Base-by-base conservation (phyloP, 2,113 vertebrate genomes). In the Macroglossus sobrinus region DNA sequence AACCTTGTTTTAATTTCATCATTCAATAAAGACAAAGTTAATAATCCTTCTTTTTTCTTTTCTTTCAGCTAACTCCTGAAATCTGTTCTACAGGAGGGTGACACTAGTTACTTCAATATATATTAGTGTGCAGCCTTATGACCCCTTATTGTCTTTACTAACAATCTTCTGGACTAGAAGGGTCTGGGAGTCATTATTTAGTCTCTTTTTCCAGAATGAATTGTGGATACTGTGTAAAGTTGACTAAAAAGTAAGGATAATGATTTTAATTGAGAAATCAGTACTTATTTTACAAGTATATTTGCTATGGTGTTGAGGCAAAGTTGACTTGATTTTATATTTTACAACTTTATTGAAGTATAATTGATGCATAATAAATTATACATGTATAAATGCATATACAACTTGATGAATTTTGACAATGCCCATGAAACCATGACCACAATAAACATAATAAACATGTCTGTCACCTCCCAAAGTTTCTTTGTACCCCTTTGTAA, bases 111-210 rank as follows among this genome's bases (percentile, higher is more conserved):
- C 59, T 84, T 30, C 22, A 50, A 26, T 93, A 93, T 89, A 80
- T 24, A 38, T 76, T 87, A 91, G 5, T 84, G 3, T 74, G 30
- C 57, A 91, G 47, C 13, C 30, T 89, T 57, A 85, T 89, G 76
- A 91, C n/a, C n/a, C 26, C 7, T 97, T 91, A 57, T 63, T 92
- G 66, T 97, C 95, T 93, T 94, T 93, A 81, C 55, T 94, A 95
- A 91, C 30, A 81, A 8, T 94, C 40, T 74, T 89, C 47, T 72
- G 55, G 43, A 82, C 79, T 95, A 69, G 55, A 95, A 91, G 38
- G 66, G 28, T 30, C 61, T 53, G n/a, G 45, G 38, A 94, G 38
- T 94, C 57, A 69, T 93, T 94, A 80, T 64, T 43, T 71, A 91
- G 64, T 88, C 68, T 90, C 53, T 64, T 90, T 53, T 88, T 88